phyloP scores from a whole-genome alignment of 1,140 invertebrate genomes.

The Drosophila murphyi region DNA sequence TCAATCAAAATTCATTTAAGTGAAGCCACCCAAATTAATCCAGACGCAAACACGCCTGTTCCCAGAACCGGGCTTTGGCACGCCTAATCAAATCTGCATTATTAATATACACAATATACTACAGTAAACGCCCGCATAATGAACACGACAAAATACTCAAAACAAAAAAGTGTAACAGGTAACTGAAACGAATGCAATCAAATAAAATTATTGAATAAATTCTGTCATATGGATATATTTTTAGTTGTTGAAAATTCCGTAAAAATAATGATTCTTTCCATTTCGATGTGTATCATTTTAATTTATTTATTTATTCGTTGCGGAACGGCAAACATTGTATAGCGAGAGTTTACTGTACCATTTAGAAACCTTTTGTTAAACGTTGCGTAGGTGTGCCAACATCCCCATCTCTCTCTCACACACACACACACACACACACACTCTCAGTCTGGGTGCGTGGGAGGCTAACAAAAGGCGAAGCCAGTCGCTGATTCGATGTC shows the following conservation, averaged over 20 bases:
- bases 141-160: not conserved
- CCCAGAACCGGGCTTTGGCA: not conserved
- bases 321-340: not conserved
- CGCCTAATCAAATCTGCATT: conserved; percentile 71
- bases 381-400: conserved; percentile 35
- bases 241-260: too few relatives aligned
- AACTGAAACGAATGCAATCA: too few relatives aligned
- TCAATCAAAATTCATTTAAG: conserved; percentile 77
- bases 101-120: conserved; percentile 45
- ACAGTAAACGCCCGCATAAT: conserved; percentile 6
- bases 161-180: too few relatives aligned
- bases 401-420: not conserved
- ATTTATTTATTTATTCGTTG: too few relatives aligned
- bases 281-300: too few relatives aligned
- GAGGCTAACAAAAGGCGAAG: too few relatives aligned
- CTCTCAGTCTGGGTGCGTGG: too few relatives aligned
- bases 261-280: too few relatives aligned
- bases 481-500: too few relatives aligned
- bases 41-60: conserved; percentile 2
- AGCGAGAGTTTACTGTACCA: conserved; percentile 27
- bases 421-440: not conserved
- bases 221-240: too few relatives aligned
- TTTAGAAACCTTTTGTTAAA: conserved; percentile 15
- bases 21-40: conserved; percentile 55
- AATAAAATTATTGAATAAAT: too few relatives aligned